A percentile compares a stretch with the other conserved stretches of the same genome.
phyloP scores from a whole-genome alignment of 2,113 vertebrate genomes.

The Hypomesus transpacificus region DNA sequence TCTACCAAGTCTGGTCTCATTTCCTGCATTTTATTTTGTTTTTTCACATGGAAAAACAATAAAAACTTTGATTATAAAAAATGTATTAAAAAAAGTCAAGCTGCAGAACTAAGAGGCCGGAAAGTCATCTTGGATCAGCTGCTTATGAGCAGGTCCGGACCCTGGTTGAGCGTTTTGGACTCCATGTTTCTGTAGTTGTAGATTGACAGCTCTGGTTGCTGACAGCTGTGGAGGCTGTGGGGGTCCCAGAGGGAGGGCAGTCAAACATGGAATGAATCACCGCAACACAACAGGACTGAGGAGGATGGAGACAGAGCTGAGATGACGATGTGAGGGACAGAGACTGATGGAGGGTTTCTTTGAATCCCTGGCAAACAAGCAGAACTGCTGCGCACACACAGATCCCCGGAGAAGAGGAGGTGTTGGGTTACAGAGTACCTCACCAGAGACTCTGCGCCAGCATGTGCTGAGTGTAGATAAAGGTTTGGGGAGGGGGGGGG shows the following conservation, averaged over 20 bases:
- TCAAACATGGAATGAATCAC: background rate
- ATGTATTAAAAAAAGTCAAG: too few relatives aligned
- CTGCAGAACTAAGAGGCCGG: too few relatives aligned
- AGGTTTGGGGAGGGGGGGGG: conserved; percentile 18
- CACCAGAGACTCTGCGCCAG: conserved; percentile 28
- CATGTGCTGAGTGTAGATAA: conserved; percentile 57
- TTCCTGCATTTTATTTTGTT: too few relatives aligned
- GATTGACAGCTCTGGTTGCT: too few relatives aligned
- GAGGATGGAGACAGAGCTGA: background rate
- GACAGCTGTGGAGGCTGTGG: too few relatives aligned
- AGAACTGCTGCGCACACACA: conserved; percentile 6
- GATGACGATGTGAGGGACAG: conserved; percentile 1
- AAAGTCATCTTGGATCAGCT: too few relatives aligned
- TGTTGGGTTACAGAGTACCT: conserved; percentile 34
- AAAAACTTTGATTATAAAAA: too few relatives aligned
- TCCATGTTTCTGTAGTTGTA: too few relatives aligned
- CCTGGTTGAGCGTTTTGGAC: too few relatives aligned
- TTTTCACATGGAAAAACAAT: too few relatives aligned
- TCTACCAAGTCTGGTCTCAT: too few relatives aligned
- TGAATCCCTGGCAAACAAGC: conserved; percentile 14
- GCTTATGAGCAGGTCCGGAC: too few relatives aligned
- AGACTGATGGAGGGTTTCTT: conserved; percentile 7
- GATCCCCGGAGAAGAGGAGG: background rate
- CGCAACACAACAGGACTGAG: background rate
- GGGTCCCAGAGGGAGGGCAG: background rate